These are phyloP conservation scores for Sus scrofa DNA, from an alignment of 2,113 vertebrate genomes.

Conservation along the genomic window T2T-Sscrofa CM000826.6:98018001-98018500, in stretches of 20 bases:
- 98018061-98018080: not conserved
- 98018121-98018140: not conserved
- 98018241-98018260: not conserved
- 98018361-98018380: not conserved
- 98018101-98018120: not conserved
- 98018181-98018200: not conserved
- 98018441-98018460: not conserved
- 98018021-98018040: not conserved
- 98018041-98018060: not conserved
- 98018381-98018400: not conserved
- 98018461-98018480: not conserved
- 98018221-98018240: not conserved
- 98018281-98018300: slow-evolving; percentile 39
- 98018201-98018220: not conserved
- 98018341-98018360: not conserved
- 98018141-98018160: not conserved
- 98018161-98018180: not conserved
- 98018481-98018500: not conserved
- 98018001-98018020: not conserved
- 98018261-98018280: slow-evolving; percentile 22
- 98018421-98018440: not conserved
- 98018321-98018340: not conserved
- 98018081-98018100: not conserved
- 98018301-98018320: slow-evolving; percentile 4
- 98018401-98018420: not conserved